Evolutionary conservation across 2,888 invertebrate species (phyloP), one percentile per base, ranked within the genome.

Genomic region (Noctua pronuba): DNA sequence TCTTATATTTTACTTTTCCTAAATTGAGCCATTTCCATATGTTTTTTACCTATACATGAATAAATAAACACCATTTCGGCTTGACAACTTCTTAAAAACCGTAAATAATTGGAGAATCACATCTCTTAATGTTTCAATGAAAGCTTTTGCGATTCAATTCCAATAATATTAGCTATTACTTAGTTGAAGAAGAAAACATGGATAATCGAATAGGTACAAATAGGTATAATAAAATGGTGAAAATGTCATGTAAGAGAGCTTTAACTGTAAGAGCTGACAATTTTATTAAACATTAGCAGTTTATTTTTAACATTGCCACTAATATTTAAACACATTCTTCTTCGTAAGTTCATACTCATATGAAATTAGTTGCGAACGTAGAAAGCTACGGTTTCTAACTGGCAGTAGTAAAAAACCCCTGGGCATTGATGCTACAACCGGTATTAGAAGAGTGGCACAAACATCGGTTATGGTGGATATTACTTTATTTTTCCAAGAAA

Each of bases 371-470:
- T 55, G 5, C 13, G 5, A 65, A 38, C n/a, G 55, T 28, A 55
- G 35, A 55, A 66, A 77, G n/a, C 8, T 24, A 55, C 11, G 41
- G 10, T 52, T 77, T 77, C 77, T 44, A 55, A 44, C 18, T 13
- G 18, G 35, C 28, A 24, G 7, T 24, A 38, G 44, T 4, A 28
- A 46, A 76, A 55, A 49, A 3, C 38, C 66, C 35, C 13, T 0
- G 3, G 6, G 35, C 66, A 28, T 52, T 28, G 6, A 28, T 24
- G 24, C 21, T 38, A n/a, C 13, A 18, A 38, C 58, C 10, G 4
- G 24, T 55, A 46, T 38, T 28, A 55, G 2, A 44, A 7, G 18
- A 18, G 24, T 24, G 24, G 8, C 8, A 35, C n/a, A 58, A 1
- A 13, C 55, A n/a, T 28, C 31, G 1, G 13, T 58, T 16, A 73